Base-by-base conservation (phyloP, 2,113 vertebrate genomes). In the Bagarius yarrelli region DNA sequence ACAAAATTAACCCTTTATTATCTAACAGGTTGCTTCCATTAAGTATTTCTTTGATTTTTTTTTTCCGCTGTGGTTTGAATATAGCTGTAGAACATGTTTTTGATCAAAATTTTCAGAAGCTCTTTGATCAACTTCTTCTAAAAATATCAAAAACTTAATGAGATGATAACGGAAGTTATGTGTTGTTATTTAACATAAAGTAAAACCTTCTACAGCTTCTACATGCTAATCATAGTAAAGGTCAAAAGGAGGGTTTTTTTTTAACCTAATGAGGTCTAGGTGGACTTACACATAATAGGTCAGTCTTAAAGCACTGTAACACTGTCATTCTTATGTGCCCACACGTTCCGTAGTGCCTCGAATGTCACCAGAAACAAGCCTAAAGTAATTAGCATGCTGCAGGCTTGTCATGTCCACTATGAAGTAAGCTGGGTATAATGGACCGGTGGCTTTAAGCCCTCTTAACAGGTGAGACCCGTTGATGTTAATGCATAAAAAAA, bases 211-310 rank as follows among this genome's bases (percentile, higher is more conserved):
- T 74, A 5, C 52, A 74, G 30, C 12, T 56, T 73, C 50, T 55
- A 55, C 25, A 55, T 74, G 71, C 71, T 52, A 56, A 74, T 74
- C 52, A 30, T 36, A 74, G 1, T 34, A 74, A 56, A 74, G 52
- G 72, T 74, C 72, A 74, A 40, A 23, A 34, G 18, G 21, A 74
- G 5, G n/a, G n/a, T 19, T 56, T 21, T 74, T 56, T 74, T 25
- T 73, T 74, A 13, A 57, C 30, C 30, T 74, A 74, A 74, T 74
- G 72, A 74, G 32, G 72, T 74, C 72, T 74, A 36, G 19, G 19
- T 56, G 72, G 72, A 74, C 55, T 74, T 56, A 56, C 27, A 9
- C 19, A 34, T 74, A 74, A 74, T 74, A 74, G 72, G 72, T 74
- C 72, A 74, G 52, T 36, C 53, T 57, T 74, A 56, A 74, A 74